A percentile compares a stretch with the other conserved stretches of the same genome.
These are phyloP conservation scores for Mungos mungo DNA, from an alignment of 2,113 vertebrate species.

Conservation along the genomic window DNA sequence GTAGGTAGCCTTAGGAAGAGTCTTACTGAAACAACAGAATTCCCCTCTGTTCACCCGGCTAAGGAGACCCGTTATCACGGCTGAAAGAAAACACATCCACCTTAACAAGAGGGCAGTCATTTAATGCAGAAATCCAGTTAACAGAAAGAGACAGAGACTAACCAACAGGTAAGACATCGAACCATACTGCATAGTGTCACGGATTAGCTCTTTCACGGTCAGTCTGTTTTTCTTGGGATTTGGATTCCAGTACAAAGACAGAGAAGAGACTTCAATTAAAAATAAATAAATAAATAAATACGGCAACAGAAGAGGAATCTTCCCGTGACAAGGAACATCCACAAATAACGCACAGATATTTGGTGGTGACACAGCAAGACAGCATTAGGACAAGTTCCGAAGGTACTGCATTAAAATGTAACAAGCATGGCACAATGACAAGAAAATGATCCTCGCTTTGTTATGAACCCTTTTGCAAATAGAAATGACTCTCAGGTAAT, in stretches of 20 bases:
- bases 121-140: conserved; percentile 73
- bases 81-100: conserved; percentile 18
- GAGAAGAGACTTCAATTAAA: conserved; percentile 44
- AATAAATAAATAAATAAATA: conserved; percentile 57
- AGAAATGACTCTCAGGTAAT: conserved; percentile 63
- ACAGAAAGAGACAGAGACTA: conserved; percentile 52
- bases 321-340: conserved; percentile 62
- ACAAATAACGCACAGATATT: conserved; percentile 22
- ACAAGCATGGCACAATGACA: conserved; percentile 33
- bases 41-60: background rate
- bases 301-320: conserved; percentile 72
- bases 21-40: conserved; percentile 1
- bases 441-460: conserved; percentile 60
- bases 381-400: conserved; percentile 29
- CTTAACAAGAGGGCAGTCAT: conserved; percentile 65
- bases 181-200: conserved; percentile 64
- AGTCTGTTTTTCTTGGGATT: conserved; percentile 38
- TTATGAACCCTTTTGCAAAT: conserved; percentile 61
- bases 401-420: conserved; percentile 54
- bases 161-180: conserved; percentile 32
- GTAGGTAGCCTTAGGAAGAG: background rate
- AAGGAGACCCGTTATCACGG: background rate
- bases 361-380: conserved; percentile 41
- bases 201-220: conserved; percentile 38
- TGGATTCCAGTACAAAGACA: conserved; percentile 51